Evolutionary conservation across 2,888 invertebrate genomes (phyloP).

Genomic region (Dasypolia templi): DNA sequence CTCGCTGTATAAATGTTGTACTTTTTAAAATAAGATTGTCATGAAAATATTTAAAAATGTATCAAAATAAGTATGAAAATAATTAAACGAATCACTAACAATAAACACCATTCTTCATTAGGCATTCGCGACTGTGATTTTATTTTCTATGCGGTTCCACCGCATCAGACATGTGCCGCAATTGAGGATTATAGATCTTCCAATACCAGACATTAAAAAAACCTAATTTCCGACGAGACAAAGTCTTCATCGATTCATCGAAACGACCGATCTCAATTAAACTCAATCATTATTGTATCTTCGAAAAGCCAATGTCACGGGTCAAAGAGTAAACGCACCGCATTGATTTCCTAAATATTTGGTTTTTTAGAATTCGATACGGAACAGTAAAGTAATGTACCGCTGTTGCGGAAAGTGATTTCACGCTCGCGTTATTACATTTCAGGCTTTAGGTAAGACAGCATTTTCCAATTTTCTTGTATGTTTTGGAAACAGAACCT

Average conservation of each 20-base stretch:
- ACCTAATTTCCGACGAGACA: neutral
- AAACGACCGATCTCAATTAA: constrained; percentile 34
- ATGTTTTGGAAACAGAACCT: constrained; percentile 4
- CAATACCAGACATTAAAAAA: neutral
- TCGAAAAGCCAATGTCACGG: constrained; percentile 35
- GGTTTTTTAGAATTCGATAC: constrained; percentile 53
- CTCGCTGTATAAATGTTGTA: too few relatives aligned
- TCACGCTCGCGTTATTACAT: constrained; percentile 72
- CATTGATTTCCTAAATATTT: constrained; percentile 55
- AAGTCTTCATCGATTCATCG: neutral
- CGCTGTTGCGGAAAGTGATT: constrained; percentile 71
- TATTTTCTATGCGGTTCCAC: neutral
- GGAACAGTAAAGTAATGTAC: constrained; percentile 51
- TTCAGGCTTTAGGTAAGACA: constrained; percentile 48
- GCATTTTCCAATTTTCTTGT: constrained; percentile 61
- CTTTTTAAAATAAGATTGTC: too few relatives aligned
- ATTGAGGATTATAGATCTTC: neutral
- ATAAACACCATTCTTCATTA: neutral
- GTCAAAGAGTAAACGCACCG: constrained; percentile 27
- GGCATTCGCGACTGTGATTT: neutral
- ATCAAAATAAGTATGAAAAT: too few relatives aligned
- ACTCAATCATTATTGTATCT: constrained; percentile 23
- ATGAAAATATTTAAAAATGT: too few relatives aligned
- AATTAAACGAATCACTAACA: too few relatives aligned
- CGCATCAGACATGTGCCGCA: neutral